Evolutionary conservation across 2,888 invertebrate species (phyloP).

Genomic region (Epirrhoe alternata): DNA sequence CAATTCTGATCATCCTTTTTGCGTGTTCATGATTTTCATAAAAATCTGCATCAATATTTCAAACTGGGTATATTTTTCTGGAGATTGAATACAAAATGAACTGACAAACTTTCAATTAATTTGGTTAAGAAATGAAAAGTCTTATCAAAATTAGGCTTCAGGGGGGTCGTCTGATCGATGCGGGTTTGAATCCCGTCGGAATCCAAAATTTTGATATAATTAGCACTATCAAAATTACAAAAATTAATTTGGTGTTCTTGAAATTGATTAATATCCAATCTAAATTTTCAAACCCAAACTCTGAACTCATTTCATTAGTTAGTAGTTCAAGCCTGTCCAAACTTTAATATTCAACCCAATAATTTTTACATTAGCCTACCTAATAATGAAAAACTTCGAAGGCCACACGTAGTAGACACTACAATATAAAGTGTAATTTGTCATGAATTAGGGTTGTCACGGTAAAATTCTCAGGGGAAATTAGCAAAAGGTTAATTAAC

Average conservation of each 20-base stretch:
- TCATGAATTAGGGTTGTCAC: constrained; percentile 13
- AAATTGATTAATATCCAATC: background rate
- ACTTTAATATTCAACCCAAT: constrained; percentile 11
- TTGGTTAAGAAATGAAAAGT: too few species aligned
- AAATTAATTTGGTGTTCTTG: background rate
- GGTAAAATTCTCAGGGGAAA: constrained; percentile 7
- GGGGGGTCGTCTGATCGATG: too few species aligned
- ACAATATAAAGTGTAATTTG: constrained; percentile 16
- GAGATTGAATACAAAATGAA: background rate
- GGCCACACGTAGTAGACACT: background rate
- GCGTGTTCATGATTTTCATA: background rate
- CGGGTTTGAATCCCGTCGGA: too few species aligned
- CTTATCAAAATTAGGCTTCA: too few species aligned
- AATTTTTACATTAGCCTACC: constrained; percentile 9
- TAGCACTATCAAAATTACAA: too few species aligned
- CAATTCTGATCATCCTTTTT: background rate
- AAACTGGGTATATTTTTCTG: background rate
- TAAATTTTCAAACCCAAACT: background rate
- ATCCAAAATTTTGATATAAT: too few species aligned
- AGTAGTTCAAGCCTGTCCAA: background rate
- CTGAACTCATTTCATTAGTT: background rate
- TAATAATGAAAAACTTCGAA: constrained; percentile 14
- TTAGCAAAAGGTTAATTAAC: constrained; percentile 3
- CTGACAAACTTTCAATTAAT: background rate
- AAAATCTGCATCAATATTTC: background rate